phyloP scores from a whole-genome alignment of 1,140 invertebrate genomes.

The Stegodyphus dumicola region DNA sequence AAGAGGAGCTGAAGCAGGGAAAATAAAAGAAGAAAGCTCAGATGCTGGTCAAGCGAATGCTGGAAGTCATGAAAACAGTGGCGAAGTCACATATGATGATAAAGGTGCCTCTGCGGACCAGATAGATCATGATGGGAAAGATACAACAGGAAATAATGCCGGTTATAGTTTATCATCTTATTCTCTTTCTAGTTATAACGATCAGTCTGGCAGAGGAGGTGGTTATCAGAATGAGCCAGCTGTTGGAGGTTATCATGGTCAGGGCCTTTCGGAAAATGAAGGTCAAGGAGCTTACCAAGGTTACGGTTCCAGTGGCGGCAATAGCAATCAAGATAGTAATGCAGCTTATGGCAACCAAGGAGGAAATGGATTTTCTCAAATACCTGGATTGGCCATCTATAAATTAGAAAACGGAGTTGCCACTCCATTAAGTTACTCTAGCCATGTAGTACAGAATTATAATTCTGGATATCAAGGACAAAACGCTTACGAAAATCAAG shows the following conservation, averaged over 20 bases:
- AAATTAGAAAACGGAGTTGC: constrained; percentile 26
- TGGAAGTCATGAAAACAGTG: background rate
- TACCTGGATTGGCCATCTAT: background rate
- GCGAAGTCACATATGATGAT: background rate
- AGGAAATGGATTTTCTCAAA: background rate
- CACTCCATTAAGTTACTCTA: constrained; percentile 8
- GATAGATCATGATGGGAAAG: background rate
- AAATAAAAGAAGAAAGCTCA: background rate
- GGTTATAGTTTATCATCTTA: no score
- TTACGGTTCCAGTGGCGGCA: background rate
- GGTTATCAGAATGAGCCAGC: constrained; percentile 5
- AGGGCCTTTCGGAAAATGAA: constrained; percentile 7
- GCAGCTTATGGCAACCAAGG: constrained; percentile 21
- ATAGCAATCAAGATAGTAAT: background rate
- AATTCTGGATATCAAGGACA: constrained; percentile 32
- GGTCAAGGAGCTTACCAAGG: background rate
- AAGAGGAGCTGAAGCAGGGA: constrained; percentile 8
- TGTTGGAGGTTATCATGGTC: background rate
- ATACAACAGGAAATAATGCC: background rate
- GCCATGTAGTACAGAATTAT: background rate
- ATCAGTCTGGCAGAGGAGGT: constrained; percentile 45
- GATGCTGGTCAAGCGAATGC: background rate
- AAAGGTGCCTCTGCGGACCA: background rate
- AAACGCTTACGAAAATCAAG: constrained; percentile 3
- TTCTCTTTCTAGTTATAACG: constrained; percentile 37